phyloP scores from a whole-genome alignment of 1,140 invertebrate species.

The Panagrolaimus sp. region DNA sequence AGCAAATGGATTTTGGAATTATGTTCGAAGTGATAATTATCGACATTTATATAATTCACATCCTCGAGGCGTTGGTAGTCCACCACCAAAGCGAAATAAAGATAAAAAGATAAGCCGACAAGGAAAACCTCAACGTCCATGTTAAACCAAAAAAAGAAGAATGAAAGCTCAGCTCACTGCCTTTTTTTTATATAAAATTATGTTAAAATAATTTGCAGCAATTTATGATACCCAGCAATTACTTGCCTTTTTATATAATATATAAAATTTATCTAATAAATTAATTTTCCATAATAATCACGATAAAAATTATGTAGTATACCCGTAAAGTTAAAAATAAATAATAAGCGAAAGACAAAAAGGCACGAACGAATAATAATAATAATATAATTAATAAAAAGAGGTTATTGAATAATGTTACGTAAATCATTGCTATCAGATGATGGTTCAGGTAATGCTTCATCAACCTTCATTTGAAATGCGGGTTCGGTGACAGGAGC shows the following conservation, averaged over 20 bases:
- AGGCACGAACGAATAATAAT: not conserved
- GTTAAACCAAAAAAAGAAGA: not conserved
- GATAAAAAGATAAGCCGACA: constrained; percentile 58
- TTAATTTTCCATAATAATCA: no score
- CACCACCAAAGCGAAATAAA: constrained; percentile 57
- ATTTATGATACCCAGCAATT: constrained; percentile 2
- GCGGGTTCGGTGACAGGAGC: not conserved
- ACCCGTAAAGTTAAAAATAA: not conserved
- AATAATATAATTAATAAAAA: not conserved
- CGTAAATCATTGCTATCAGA: not conserved
- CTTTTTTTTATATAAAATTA: not conserved
- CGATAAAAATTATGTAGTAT: not conserved
- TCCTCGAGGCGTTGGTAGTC: constrained; percentile 44
- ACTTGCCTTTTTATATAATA: constrained; percentile 3
- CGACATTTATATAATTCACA: constrained; percentile 47
- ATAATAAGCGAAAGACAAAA: not conserved
- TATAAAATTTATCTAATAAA: not conserved
- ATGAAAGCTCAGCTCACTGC: not conserved
- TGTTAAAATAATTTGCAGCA: not conserved
- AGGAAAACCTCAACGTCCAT: constrained; percentile 18
- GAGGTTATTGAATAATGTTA: not conserved
- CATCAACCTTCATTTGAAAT: not conserved
- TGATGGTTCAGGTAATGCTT: not conserved
- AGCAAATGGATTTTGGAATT: constrained; percentile 51
- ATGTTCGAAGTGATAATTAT: constrained; percentile 56